phyloP scores from a whole-genome alignment of 2,113 vertebrate species.

The Calyptommatus sinebrachiatus region DNA sequence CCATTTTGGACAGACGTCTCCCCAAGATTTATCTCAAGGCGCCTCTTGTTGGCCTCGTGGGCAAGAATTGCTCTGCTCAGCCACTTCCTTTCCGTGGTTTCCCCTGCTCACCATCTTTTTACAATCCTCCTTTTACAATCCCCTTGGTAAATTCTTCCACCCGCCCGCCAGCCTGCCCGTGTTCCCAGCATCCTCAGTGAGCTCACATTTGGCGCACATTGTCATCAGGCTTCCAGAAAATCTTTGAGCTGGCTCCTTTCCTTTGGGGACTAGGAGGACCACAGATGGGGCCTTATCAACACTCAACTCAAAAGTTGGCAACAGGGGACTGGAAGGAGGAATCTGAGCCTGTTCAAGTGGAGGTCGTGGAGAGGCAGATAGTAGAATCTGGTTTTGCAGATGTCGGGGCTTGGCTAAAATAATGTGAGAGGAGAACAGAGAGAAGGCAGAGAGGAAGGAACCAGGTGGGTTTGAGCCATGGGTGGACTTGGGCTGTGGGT shows the following conservation, averaged over 20 bases:
- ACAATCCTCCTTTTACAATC: not conserved
- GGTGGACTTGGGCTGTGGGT: no score
- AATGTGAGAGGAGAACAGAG: not conserved
- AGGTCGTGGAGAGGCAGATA: no score
- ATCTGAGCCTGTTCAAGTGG: not conserved
- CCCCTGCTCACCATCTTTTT: not conserved
- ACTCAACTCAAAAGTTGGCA: not conserved
- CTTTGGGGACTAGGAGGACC: not conserved
- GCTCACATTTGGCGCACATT: not conserved
- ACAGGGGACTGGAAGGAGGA: no score
- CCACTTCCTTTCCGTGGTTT: not conserved
- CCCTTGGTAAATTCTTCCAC: not conserved
- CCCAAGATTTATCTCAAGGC: not conserved
- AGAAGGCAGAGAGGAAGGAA: not conserved
- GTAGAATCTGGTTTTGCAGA: not conserved
- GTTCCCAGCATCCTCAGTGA: not conserved
- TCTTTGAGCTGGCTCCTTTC: not conserved
- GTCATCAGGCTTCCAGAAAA: not conserved
- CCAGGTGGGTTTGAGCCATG: not conserved
- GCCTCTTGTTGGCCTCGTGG: not conserved
- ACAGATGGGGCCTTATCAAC: constrained; percentile 2
- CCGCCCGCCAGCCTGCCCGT: not conserved
- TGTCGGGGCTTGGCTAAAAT: not conserved
- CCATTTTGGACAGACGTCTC: not conserved
- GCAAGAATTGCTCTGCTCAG: not conserved